These are phyloP conservation scores for Burhinus bistriatus DNA, from an alignment of 2,113 vertebrate species.

Conservation along the genomic window DNA sequence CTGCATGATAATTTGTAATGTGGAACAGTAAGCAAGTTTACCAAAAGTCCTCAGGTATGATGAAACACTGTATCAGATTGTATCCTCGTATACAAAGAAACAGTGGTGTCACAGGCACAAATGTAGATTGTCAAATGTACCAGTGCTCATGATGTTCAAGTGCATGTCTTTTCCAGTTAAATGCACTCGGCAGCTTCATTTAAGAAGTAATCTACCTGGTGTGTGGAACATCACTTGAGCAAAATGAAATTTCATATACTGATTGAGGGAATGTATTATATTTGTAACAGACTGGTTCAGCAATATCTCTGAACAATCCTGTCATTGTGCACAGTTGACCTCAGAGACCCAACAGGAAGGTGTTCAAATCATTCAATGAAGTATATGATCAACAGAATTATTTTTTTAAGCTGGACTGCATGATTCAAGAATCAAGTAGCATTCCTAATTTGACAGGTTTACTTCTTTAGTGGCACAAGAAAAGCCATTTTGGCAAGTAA, in stretches of 20 bases:
- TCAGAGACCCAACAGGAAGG: not conserved
- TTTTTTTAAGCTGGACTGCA: not conserved
- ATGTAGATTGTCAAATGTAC: not conserved
- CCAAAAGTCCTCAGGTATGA: not conserved
- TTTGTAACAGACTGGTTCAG: not conserved
- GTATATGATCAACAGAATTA: not conserved
- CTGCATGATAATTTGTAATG: not conserved
- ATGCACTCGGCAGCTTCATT: not conserved
- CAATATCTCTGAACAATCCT: not conserved
- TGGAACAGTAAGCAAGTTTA: not conserved
- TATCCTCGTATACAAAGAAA: not conserved
- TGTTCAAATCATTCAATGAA: not conserved
- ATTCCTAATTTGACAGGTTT: not conserved
- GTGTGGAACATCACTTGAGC: not conserved
- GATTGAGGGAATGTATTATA: not conserved
- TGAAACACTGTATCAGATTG: not conserved
- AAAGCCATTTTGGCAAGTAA: not conserved
- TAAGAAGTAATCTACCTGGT: not conserved
- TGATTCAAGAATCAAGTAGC: not conserved
- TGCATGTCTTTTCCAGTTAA: not conserved
- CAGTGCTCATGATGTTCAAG: not conserved
- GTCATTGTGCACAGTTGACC: accelerated
- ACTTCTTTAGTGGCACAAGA: not conserved
- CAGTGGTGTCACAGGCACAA: not conserved
- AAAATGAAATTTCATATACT: not conserved